Evolutionary conservation across 2,113 vertebrate genomes (phyloP).

Genomic region (Elephantulus edwardii): DNA sequence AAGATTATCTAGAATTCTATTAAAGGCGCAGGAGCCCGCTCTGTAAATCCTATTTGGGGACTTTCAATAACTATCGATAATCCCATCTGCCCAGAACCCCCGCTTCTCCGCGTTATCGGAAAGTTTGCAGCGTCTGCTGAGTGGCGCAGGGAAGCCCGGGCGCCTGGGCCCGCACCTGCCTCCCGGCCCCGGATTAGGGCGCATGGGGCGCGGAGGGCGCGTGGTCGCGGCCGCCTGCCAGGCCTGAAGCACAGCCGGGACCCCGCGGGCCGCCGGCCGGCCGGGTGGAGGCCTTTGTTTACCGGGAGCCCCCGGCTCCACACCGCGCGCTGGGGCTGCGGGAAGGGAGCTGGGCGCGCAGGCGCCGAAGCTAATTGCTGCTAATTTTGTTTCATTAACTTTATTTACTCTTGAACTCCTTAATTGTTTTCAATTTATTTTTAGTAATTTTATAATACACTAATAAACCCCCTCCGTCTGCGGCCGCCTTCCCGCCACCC

Average conservation of each 20-base stretch:
- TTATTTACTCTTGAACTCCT: conserved; percentile 85
- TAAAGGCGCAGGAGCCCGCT: conserved; percentile 93
- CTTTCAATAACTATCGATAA: conserved; percentile 89
- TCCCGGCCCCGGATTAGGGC: conserved; percentile 84
- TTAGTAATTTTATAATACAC: conserved; percentile 78
- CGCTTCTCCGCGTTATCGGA: conserved; percentile 90
- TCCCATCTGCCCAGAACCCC: conserved; percentile 89
- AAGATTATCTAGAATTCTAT: conserved; percentile 96
- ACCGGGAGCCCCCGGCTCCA: conserved; percentile 44
- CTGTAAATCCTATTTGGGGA: conserved; percentile 92
- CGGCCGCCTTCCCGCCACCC: neutral
- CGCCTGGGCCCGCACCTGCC: conserved; percentile 85
- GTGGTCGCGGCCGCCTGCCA: conserved; percentile 79
- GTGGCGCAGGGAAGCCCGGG: conserved; percentile 84
- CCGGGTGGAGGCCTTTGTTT: conserved; percentile 78
- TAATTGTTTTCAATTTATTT: conserved; percentile 80
- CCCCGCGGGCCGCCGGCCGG: conserved; percentile 56
- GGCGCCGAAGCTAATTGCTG: conserved; percentile 78
- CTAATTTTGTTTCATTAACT: conserved; percentile 87
- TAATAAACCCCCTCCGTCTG: conserved; percentile 72
- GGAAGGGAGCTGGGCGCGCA: conserved; percentile 38
- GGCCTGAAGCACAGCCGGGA: neutral
- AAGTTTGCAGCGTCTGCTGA: conserved; percentile 89
- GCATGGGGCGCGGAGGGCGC: conserved; percentile 78
- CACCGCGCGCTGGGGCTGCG: conserved; percentile 57